These are phyloP conservation scores for Chondrosia reniformis DNA, from an alignment of 37 sponge, comb jelly and placozoan genomes.

Conservation along the genomic window DNA sequence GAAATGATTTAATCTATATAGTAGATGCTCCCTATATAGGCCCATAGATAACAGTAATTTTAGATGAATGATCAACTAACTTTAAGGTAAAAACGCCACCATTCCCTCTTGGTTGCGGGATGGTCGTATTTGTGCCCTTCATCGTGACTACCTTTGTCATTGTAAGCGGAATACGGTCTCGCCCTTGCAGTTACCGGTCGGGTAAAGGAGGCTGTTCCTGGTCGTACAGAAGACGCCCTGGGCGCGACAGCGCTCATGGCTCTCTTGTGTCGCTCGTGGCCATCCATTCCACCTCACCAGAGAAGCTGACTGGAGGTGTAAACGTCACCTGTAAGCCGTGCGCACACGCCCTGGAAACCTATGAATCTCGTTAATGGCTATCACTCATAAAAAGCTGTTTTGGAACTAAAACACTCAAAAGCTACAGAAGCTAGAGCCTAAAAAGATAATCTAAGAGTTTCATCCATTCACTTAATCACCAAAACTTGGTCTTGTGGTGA, in stretches of 20 bases:
- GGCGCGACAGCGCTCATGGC: slow-evolving; percentile 58
- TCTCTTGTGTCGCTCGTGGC: slow-evolving; percentile 9
- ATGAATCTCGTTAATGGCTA: too few species aligned
- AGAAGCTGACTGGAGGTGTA: not conserved
- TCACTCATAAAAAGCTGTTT: too few species aligned
- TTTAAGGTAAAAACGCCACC: slow-evolving; percentile 84
- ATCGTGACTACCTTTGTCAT: slow-evolving; percentile 38
- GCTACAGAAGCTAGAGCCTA: not conserved
- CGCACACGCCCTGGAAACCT: too few species aligned
- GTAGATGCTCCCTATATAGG: too few species aligned
- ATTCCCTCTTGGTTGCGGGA: slow-evolving; percentile 60
- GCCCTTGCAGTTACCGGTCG: slow-evolving; percentile 19
- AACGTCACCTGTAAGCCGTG: too few species aligned
- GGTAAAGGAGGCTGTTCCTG: not conserved
- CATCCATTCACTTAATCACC: not conserved
- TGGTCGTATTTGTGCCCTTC: slow-evolving; percentile 54
- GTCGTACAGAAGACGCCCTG: slow-evolving; percentile 8
- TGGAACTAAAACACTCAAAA: not conserved
- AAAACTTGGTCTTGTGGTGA: slow-evolving; percentile 41
- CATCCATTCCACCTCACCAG: slow-evolving; percentile 13
- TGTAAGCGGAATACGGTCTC: slow-evolving; percentile 79
- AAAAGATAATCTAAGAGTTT: not conserved
- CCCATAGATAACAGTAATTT: too few species aligned
- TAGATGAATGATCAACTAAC: slow-evolving; percentile 12
- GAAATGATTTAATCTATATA: too few species aligned